Conservation (phyloP, 1,140 invertebrate species). For the Drosophila cardini region DNA sequence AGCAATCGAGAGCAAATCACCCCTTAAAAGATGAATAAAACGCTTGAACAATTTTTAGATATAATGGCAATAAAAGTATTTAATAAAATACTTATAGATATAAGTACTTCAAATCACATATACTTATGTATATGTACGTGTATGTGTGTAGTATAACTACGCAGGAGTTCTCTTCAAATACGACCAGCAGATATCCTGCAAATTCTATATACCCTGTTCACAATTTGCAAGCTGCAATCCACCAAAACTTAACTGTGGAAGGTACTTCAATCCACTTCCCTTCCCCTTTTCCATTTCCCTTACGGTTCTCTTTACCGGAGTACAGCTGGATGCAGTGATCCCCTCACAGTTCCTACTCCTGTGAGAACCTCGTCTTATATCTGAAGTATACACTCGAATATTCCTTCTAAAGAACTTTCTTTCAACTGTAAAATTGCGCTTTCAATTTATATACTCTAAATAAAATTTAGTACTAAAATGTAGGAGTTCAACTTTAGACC, state of each 20-base stretch:
- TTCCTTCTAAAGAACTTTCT: too few species aligned
- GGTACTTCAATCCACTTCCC: not conserved
- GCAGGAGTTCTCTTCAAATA: conserved; percentile 6
- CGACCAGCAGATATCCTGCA: conserved; percentile 22
- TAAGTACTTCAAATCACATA: conserved; percentile 1
- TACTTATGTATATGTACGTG: too few species aligned
- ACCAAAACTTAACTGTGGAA: not conserved
- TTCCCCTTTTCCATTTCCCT: not conserved
- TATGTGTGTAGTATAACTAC: not conserved
- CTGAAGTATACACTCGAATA: not conserved
- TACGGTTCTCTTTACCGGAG: not conserved
- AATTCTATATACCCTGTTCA: not conserved
- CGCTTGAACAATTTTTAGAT: conserved; percentile 22
- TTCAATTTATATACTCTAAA: too few species aligned
- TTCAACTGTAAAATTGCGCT: too few species aligned
- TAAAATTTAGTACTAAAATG: too few species aligned
- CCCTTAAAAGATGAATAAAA: conserved; percentile 39
- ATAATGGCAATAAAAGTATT: conserved; percentile 33
- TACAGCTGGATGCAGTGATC: not conserved
- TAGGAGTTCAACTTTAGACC: too few species aligned
- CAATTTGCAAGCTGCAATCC: conserved; percentile 12
- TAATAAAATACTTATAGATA: conserved; percentile 34
- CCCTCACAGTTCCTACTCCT: not conserved
- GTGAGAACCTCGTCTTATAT: not conserved
- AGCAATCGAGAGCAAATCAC: conserved; percentile 30